Evolutionary conservation across 2,113 vertebrate genomes (phyloP), one percentile per base, ranked within the genome.

Genomic region (Pelobates fuscus): DNA sequence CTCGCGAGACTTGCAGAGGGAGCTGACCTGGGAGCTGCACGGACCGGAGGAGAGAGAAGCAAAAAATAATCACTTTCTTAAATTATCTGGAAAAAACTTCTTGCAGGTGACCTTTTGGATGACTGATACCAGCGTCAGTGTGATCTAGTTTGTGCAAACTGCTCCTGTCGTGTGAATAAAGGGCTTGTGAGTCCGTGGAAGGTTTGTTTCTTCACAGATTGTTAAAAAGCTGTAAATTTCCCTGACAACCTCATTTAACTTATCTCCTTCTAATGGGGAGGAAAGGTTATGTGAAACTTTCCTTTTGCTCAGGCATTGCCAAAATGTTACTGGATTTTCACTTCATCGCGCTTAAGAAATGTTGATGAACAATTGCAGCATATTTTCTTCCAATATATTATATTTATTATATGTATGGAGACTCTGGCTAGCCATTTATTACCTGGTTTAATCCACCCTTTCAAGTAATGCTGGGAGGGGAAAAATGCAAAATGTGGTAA

Each of bases 201-300:
- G 5, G 44, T 3, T 18, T 58, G 7, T 21, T 25, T 55, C 15
- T 15, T 7, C 20, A 25, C 26, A 37, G 26, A 10, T 54, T 63
- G 44, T 49, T 71, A 17, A 46, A 41, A 57, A 18, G 2, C 41
- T 58, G 43, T 54, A 52, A 64, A 63, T 10, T 46, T n/a, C 25
- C 46, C 44, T 32, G 10, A 43, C 25, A 29, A 29, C 7, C n/a
- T 17, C 18, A 23, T 17, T 29, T 4, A 30, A 26, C n/a, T 55
- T n/a, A 3, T 27, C 17, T 46, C 23, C 41, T 71, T 44, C 25
- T 20, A 21, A 21, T 5, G 17, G 32, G 32, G 37, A 23, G 21
- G n/a, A 5, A 23, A 14, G 60, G 17, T 18, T 32, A 55, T 59
- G 43, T 71, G 70, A 58, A 71, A 52, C 57, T 61, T 71, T 71